Conservation (phyloP, 2,797 vertebrate species). For the Ptychadena robeensis region DNA sequence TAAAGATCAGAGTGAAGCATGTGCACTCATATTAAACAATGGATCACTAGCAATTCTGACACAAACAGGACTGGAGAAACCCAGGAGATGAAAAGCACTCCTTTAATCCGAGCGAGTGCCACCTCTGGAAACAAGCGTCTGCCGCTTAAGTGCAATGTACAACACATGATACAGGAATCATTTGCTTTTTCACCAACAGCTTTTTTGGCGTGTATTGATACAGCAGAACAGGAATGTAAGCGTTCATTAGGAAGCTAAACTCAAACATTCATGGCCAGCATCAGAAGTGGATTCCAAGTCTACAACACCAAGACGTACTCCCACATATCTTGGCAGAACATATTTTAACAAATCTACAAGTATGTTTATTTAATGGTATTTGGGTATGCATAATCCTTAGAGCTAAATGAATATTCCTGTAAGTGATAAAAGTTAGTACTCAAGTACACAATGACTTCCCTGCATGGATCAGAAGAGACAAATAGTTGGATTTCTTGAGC, state of each 20-base stretch:
- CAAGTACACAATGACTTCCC: not conserved
- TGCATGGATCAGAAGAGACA: not conserved
- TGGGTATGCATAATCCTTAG: not conserved
- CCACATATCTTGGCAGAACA: conserved; percentile 49
- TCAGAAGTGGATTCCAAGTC: not conserved
- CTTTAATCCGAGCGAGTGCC: too few species aligned
- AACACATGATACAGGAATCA: not conserved
- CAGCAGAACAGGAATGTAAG: not conserved
- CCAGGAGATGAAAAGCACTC: too few species aligned
- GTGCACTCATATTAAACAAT: too few species aligned
- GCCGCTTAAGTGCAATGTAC: not conserved
- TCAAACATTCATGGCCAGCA: not conserved
- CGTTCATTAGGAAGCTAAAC: not conserved
- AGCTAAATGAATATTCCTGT: conserved; percentile 1
- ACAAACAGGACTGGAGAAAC: too few species aligned
- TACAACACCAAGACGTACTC: conserved; percentile 32
- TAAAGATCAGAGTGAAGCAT: too few species aligned
- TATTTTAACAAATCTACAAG: conserved; percentile 33
- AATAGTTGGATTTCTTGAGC: not conserved
- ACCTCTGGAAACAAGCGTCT: too few species aligned
- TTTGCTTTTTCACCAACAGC: not conserved
- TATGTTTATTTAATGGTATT: conserved; percentile 35
- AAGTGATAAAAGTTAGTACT: conserved; percentile 9
- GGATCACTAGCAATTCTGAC: too few species aligned
- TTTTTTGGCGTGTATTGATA: not conserved